Conservation (phyloP, 2,113 vertebrate genomes). For the rabbit (Oryctolagus cuniculus) region DNA sequence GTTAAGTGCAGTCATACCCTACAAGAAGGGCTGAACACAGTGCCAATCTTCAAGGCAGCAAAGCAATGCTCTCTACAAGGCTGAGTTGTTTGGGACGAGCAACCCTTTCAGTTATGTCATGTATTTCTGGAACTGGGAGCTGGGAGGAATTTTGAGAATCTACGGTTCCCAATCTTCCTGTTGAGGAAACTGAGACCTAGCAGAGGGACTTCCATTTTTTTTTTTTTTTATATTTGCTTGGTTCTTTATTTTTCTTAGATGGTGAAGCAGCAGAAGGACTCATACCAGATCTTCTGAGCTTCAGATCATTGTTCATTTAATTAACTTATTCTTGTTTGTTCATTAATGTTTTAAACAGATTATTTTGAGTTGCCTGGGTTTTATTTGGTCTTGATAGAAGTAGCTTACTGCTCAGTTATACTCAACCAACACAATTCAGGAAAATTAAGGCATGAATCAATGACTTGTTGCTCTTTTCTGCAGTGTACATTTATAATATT, state of each 20-base stretch:
- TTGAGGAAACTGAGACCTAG: background rate
- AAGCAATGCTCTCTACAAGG: background rate
- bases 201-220: background rate
- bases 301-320: background rate
- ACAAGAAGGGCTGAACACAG: background rate
- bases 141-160: slow-evolving; percentile 1
- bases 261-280: background rate
- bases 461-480: slow-evolving; percentile 35
- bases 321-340: background rate
- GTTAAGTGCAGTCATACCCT: background rate
- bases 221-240: background rate
- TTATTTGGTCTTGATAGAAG: too few species aligned
- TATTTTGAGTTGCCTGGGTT: background rate
- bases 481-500: slow-evolving; percentile 2
- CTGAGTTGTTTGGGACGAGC: background rate
- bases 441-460: too few species aligned
- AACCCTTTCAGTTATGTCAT: background rate
- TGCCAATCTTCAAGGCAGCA: background rate
- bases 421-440: too few species aligned
- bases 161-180: background rate
- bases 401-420: too few species aligned
- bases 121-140: background rate
- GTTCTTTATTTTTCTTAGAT: too few species aligned
- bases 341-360: background rate
- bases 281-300: background rate